Percentiles rank a stretch among this genome's conserved stretches.
Evolutionary conservation across 2,113 vertebrate species (phyloP).

Genomic region (Urocolius indicus): DNA sequence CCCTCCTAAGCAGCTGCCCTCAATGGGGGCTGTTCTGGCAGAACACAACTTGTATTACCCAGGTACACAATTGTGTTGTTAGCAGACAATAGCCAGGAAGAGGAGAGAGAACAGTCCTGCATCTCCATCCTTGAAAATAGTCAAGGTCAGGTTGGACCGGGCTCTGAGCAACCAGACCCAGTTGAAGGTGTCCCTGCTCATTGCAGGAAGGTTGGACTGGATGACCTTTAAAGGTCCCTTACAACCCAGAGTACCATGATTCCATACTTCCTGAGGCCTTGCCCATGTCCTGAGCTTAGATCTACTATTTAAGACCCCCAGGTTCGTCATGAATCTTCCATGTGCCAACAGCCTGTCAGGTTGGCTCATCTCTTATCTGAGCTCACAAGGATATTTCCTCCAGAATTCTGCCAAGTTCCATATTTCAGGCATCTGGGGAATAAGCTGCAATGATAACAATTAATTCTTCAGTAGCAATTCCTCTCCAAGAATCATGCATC

Average conservation of each 20-base stretch:
- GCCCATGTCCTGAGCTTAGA: neutral
- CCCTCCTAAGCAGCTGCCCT: neutral
- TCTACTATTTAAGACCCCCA: neutral
- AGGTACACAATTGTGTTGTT: neutral
- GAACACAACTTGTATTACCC: neutral
- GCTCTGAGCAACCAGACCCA: neutral
- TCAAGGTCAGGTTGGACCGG: too few relatives aligned
- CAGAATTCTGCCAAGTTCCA: neutral
- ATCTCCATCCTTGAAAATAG: neutral
- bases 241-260: neutral
- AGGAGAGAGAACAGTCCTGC: neutral
- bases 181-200: neutral
- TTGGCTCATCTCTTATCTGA: neutral
- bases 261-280: neutral
- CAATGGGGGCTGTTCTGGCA: neutral
- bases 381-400: neutral
- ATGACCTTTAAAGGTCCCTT: neutral
- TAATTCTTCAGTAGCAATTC: constrained; percentile 14
- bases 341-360: neutral
- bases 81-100: neutral
- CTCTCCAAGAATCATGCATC: neutral
- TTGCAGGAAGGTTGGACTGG: neutral
- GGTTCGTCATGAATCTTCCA: neutral
- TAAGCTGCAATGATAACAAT: constrained; percentile 11
- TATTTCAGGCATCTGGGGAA: neutral